Evolutionary conservation across 1,140 invertebrate genomes (phyloP), one percentile per base, ranked within the genome.

Genomic region (Brachionus rubens): DNA sequence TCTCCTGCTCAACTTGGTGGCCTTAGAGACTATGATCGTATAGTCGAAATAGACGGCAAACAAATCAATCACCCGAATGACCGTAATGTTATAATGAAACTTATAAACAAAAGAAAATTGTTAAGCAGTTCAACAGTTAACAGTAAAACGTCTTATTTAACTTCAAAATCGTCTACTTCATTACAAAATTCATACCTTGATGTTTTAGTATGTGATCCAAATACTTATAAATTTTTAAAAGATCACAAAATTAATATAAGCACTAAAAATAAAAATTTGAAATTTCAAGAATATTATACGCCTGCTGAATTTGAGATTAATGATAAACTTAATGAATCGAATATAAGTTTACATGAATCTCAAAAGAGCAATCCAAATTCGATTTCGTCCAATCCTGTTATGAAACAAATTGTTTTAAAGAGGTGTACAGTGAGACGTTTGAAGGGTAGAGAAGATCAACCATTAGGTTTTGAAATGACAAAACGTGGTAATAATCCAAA

Each of bases 391-490:
- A 36, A 52, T 40, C 24, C 0, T 16, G 26, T 26, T 2, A 12
- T 46, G 5, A 26, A n/a, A 21, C 12, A 48, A 2, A n/a, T 48
- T 0, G 16, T 70, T n/a, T 12, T 70, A 3, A 70, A 70, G 24
- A 43, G 67, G 14, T 70, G 67, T 21, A 47, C 19, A 24, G 14
- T 70, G 2, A 30, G 40, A 5, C 43, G 67, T 19, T 21, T 48
- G 43, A 43, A 19, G 33, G 41, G 41, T 4, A 24, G 67, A 16
- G 67, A 47, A 4, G 48, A 70, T 19, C 24, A 70, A 30, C 67
- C 67, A n/a, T 28, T 70, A 7, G 67, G 67, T 28, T 70, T 70
- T 30, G 67, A 70, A 26, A 70, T 70, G 67, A 70, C 67, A 14
- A 70, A 70, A 36, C 14, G 48, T 6, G 67, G 67, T 21, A 52